Conservation (phyloP, 1,140 invertebrate species). For the Ips typographus region DNA sequence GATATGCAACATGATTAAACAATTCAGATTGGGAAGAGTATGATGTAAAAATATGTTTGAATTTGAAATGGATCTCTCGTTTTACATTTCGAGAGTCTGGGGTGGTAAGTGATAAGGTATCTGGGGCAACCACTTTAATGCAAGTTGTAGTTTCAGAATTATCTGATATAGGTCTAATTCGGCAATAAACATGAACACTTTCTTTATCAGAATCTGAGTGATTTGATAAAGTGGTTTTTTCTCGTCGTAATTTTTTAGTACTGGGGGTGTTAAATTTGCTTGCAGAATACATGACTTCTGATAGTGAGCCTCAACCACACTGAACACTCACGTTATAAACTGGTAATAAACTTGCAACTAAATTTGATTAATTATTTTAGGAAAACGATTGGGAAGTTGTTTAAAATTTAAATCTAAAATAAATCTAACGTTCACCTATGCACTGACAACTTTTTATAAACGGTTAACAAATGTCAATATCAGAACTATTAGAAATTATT, state of each 20-base stretch:
- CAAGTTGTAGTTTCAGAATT: conserved; percentile 63
- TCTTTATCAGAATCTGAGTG: conserved; percentile 52
- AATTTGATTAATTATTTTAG: no score
- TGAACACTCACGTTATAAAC: no score
- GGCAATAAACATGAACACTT: conserved; percentile 84
- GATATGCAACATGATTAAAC: conserved; percentile 82
- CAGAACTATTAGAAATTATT: no score
- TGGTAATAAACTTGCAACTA: no score
- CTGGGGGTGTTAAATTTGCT: conserved; percentile 34
- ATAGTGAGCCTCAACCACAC: neutral
- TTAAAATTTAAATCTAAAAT: no score
- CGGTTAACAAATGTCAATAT: no score
- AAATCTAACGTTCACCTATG: no score
- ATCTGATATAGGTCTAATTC: conserved; percentile 73
- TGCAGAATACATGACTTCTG: conserved; percentile 22
- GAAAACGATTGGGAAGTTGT: no score
- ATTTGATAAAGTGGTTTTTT: conserved; percentile 38
- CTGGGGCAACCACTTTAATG: conserved; percentile 71
- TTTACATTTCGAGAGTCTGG: conserved; percentile 59
- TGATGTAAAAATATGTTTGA: conserved; percentile 83
- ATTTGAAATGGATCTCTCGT: conserved; percentile 75
- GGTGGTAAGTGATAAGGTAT: conserved; percentile 67
- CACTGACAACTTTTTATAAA: no score
- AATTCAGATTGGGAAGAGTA: conserved; percentile 77
- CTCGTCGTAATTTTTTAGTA: conserved; percentile 30